A percentile compares a stretch with the other conserved stretches of the same genome.
These are phyloP conservation scores for Eciton burchellii DNA, from an alignment of 1,140 invertebrate genomes.

Conservation along the genomic window DNA sequence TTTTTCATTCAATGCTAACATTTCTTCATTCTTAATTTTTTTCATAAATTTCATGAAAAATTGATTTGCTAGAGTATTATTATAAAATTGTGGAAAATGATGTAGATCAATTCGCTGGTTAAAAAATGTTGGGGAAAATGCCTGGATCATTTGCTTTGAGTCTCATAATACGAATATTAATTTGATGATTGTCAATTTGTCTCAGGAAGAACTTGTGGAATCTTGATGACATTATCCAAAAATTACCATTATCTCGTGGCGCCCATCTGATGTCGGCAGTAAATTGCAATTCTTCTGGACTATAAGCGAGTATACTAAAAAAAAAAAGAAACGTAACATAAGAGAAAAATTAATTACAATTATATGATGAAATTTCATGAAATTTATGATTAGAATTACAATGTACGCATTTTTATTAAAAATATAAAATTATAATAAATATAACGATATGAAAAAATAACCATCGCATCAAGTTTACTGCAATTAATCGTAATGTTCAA, in stretches of 20 bases:
- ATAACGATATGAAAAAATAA: constrained; percentile 26
- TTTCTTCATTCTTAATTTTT: too few species aligned
- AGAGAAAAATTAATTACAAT: neutral
- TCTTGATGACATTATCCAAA: constrained; percentile 90
- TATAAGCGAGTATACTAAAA: constrained; percentile 89
- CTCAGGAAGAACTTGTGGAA: constrained; percentile 92
- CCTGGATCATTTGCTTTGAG: constrained; percentile 75
- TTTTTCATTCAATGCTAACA: too few species aligned
- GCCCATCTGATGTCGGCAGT: constrained; percentile 89
- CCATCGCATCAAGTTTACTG: neutral
- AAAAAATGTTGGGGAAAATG: constrained; percentile 12
- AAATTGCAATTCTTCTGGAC: constrained; percentile 90
- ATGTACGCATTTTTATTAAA: too few species aligned
- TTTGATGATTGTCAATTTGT: constrained; percentile 86
- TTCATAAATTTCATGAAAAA: too few species aligned
- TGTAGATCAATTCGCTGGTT: constrained; percentile 51
- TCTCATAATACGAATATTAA: constrained; percentile 88
- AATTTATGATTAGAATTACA: too few species aligned
- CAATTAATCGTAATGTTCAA: neutral
- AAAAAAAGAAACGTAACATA: constrained; percentile 44
- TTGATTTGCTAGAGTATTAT: constrained; percentile 64
- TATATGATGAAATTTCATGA: too few species aligned
- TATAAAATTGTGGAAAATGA: constrained; percentile 66
- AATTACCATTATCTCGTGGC: constrained; percentile 87
- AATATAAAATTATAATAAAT: constrained; percentile 42